These are phyloP conservation scores for Cacoxenus indagator DNA, from an alignment of 2,888 invertebrate genomes.

Conservation along the genomic window DNA sequence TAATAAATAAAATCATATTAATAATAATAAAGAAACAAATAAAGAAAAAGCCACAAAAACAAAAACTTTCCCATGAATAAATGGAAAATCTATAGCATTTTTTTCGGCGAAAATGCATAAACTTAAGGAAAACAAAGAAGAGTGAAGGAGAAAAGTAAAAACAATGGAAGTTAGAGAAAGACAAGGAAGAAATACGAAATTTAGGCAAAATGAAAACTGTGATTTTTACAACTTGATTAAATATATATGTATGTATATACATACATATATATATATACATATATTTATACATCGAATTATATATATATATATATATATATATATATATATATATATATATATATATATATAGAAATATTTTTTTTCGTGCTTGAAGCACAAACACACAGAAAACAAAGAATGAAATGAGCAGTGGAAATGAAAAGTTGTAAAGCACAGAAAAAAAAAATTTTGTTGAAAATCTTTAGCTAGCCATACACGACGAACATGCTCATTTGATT, in stretches of 20 bases:
- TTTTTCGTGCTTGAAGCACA: conserved; percentile 12
- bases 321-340: not conserved
- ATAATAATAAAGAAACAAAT: conserved; percentile 6
- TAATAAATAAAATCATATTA: not conserved
- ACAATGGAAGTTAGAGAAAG: not conserved
- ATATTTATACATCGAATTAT: not conserved
- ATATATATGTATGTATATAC: conserved; percentile 6
- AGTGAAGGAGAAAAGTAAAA: not conserved
- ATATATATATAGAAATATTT: conserved; percentile 12
- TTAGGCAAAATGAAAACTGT: conserved; percentile 67
- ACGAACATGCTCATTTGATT: too few relatives aligned
- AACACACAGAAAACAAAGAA: too few relatives aligned
- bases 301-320: not conserved
- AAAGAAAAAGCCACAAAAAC: conserved; percentile 4
- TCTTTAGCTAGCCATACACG: too few relatives aligned
- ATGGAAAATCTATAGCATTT: not conserved
- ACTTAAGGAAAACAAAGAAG: not conserved
- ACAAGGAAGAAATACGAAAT: conserved; percentile 25
- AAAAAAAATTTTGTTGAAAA: too few relatives aligned
- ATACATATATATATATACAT: not conserved
- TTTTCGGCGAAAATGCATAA: not conserved
- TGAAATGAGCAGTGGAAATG: not conserved
- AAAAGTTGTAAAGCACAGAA: not conserved
- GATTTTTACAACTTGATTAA: conserved; percentile 51
- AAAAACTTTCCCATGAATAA: not conserved